These are phyloP conservation scores for Thaleichthys pacificus DNA, from an alignment of 2,797 vertebrate species.

Conservation along the genomic window DNA sequence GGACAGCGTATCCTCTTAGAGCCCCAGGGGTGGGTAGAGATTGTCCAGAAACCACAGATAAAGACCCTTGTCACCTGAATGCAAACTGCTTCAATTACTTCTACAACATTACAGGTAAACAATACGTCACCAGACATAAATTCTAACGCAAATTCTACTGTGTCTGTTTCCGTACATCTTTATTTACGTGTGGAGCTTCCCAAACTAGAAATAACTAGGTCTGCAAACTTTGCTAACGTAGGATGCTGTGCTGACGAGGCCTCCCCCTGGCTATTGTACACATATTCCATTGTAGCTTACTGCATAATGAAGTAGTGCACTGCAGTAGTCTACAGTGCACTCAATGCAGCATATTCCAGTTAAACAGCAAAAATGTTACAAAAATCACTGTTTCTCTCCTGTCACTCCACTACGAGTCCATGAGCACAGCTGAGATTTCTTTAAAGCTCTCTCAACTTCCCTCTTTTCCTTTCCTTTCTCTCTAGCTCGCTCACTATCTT, in stretches of 20 bases:
- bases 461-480: constrained; percentile 19
- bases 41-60: constrained; percentile 82
- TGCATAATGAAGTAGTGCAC: neutral
- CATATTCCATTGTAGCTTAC: neutral
- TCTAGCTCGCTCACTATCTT: neutral
- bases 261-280: neutral
- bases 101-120: constrained; percentile 94
- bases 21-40: constrained; percentile 81
- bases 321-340: neutral
- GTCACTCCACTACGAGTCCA: neutral
- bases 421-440: neutral
- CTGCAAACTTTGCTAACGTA: neutral
- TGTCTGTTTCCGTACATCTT: neutral
- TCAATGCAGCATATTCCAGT: neutral
- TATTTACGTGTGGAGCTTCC: neutral
- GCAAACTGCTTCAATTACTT: constrained; percentile 96
- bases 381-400: neutral
- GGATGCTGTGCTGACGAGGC: too few species aligned
- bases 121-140: neutral
- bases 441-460: constrained; percentile 20
- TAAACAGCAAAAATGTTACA: neutral
- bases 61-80: constrained; percentile 87
- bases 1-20: constrained; percentile 81
- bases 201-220: neutral
- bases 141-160: neutral